Evolutionary conservation across 1,140 invertebrate genomes (phyloP).

Genomic region (Olivierus martensii): DNA sequence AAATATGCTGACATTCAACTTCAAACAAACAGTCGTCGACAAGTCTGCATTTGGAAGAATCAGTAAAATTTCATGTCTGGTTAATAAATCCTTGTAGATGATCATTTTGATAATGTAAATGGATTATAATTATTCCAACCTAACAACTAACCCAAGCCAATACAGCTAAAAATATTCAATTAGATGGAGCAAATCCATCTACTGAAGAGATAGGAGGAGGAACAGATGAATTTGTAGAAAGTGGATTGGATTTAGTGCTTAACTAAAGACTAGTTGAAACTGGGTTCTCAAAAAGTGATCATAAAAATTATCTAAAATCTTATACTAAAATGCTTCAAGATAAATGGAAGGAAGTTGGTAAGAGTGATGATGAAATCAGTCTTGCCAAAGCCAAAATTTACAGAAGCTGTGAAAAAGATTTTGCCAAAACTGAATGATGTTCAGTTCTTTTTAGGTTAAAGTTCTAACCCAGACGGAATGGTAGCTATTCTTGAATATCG

Average conservation of each 20-base stretch:
- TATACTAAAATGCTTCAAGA: conserved; percentile 88
- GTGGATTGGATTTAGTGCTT: conserved; percentile 82
- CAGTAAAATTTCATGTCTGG: too few species aligned
- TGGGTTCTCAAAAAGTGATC: conserved; percentile 46
- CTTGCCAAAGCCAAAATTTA: conserved; percentile 70
- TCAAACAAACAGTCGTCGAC: too few species aligned
- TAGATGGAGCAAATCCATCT: conserved; percentile 83
- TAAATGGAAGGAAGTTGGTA: conserved; percentile 61
- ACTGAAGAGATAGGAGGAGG: conserved; percentile 78
- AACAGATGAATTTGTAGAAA: conserved; percentile 54
- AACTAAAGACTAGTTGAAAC: conserved; percentile 81
- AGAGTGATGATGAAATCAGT: conserved; percentile 27
- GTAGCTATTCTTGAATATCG: conserved; percentile 84
- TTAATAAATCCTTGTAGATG: too few species aligned
- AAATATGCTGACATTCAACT: too few species aligned
- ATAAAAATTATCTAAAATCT: conserved; percentile 82
- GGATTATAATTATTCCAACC: not conserved
- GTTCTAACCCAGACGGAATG: conserved; percentile 85
- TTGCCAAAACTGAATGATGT: conserved; percentile 68
- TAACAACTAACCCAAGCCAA: conserved; percentile 35
- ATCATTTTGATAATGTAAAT: not conserved
- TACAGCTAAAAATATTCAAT: conserved; percentile 56
- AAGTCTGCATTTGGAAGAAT: too few species aligned
- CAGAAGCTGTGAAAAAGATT: conserved; percentile 90
- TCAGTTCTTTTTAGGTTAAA: conserved; percentile 90